Base-by-base conservation (phyloP, 2,888 invertebrate species). In the Nowickia ferox region DNA sequence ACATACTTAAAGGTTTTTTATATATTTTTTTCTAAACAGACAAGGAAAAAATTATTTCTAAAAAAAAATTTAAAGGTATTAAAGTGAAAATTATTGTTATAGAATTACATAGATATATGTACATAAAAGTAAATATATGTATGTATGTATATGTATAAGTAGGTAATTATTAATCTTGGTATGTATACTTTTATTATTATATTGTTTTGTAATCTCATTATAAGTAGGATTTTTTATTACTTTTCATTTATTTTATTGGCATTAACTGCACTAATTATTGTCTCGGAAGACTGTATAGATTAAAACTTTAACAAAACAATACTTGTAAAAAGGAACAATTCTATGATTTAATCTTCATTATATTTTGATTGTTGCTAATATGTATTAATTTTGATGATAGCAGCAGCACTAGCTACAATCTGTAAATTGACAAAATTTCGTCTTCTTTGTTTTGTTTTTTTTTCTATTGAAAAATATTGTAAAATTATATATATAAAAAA, bases 231-330 rank as follows among this genome's bases (percentile, higher is more conserved):
- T 57, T 57, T 42, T 63, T 17, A 9, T 38, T 53, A 22, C 4
- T 71, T 59, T 53, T 42, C 51, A 11, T 17, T 40, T 22, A 51
- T 68, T 72, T 68, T 66, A 38, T 87, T 87, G 75, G 80, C 87
- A 89, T 90, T 89, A 88, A 89, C 87, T 88, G 69, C 72, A 68
- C 81, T 88, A 89, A 90, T 90, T 91, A 91, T 90, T 90, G 90
- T 90, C 91, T 90, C 91, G 91, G 90, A 90, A 91, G 91, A 90
- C 89, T 88, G 69, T 76, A 42, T 65, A 38, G 46, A 63, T 65
- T 76, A 88, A 78, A 74, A 57, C 11, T 57, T 83, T 53, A 77
- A 86, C 51, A 74, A 66, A 46, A 81, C 22, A 78, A 68, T 72
- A 77, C 42, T 51, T 66, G 44, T 68, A 71, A 78, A 77, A 72